Percentiles rank a stretch among this genome's conserved stretches.
Conservation (phyloP, 1,140 invertebrate species). For the Drosophila neocordata region DNA sequence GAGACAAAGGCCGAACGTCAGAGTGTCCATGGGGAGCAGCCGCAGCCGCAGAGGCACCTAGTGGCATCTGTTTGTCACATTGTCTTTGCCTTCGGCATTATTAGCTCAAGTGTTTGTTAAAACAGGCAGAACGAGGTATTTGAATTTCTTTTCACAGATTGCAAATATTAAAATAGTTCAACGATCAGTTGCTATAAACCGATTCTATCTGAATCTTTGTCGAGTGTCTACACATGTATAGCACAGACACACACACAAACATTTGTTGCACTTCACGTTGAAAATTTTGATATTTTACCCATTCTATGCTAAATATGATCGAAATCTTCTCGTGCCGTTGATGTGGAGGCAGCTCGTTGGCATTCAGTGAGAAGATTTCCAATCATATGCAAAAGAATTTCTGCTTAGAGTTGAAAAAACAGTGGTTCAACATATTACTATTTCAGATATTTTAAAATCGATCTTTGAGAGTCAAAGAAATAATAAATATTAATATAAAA, state of each 20-base stretch:
- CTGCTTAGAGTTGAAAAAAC: no score
- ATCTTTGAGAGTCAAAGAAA: no score
- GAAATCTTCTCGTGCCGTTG: slow-evolving; percentile 50
- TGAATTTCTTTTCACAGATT: slow-evolving; percentile 54
- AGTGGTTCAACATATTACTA: slow-evolving; percentile 12
- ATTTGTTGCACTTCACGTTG: not conserved
- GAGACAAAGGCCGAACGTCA: slow-evolving; percentile 42
- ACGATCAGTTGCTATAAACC: slow-evolving; percentile 16
- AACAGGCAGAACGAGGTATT: slow-evolving; percentile 51
- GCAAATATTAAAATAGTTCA: slow-evolving; percentile 74
- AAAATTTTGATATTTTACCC: slow-evolving; percentile 41
- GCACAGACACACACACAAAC: slow-evolving; percentile 20
- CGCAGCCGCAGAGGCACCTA: not conserved
- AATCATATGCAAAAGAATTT: slow-evolving; percentile 64
- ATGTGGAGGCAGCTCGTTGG: slow-evolving; percentile 36
- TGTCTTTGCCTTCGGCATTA: slow-evolving; percentile 66
- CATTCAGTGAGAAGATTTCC: slow-evolving; percentile 63
- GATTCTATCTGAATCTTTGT: slow-evolving; percentile 25
- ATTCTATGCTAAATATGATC: slow-evolving; percentile 81
- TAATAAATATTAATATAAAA: no score
- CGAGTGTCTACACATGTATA: slow-evolving; percentile 51
- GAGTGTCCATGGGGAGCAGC: slow-evolving; percentile 40
- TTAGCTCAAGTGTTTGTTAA: slow-evolving; percentile 75
- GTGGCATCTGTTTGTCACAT: slow-evolving; percentile 60
- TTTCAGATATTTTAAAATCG: no score